These are phyloP conservation scores for Chrysochloris asiatica DNA, from an alignment of 2,113 vertebrate species.

Conservation along the genomic window DNA sequence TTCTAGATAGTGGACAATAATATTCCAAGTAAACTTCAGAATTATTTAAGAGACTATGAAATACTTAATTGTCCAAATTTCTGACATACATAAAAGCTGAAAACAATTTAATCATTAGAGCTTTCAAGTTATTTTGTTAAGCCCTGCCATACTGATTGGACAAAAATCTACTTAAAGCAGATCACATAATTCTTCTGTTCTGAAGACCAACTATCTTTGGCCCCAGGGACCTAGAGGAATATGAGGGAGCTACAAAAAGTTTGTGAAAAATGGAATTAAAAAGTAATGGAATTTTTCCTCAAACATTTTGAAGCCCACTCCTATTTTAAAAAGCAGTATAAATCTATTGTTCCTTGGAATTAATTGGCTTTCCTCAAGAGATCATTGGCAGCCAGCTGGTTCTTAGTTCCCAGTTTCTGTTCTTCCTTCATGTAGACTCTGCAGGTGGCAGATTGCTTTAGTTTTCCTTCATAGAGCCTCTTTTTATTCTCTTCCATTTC, in stretches of 20 bases:
- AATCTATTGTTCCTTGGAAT: not conserved
- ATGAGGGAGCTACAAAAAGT: too few species aligned
- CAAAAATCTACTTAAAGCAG: slow-evolving; percentile 8
- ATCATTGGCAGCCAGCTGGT: not conserved
- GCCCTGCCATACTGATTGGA: not conserved
- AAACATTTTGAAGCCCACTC: too few species aligned
- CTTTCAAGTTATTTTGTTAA: not conserved
- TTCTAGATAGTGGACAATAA: not conserved
- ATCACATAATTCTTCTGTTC: not conserved
- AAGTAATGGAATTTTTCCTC: too few species aligned
- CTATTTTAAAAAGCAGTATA: slow-evolving; percentile 30
- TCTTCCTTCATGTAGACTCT: not conserved
- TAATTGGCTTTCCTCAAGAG: not conserved
- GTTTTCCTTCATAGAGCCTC: not conserved
- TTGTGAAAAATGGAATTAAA: too few species aligned
- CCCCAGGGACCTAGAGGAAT: not conserved
- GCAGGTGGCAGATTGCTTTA: not conserved
- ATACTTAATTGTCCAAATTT: slow-evolving; percentile 19
- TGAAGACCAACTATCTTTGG: not conserved
- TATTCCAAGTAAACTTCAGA: slow-evolving; percentile 1
- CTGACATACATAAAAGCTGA: slow-evolving; percentile 16
- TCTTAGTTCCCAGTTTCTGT: not conserved
- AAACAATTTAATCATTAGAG: not conserved
- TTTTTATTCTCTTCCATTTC: not conserved
- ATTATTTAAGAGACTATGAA: slow-evolving; percentile 23